Evolutionary conservation across 2,113 vertebrate species (phyloP).

Genomic region (Nothoprocta pentlandii): DNA sequence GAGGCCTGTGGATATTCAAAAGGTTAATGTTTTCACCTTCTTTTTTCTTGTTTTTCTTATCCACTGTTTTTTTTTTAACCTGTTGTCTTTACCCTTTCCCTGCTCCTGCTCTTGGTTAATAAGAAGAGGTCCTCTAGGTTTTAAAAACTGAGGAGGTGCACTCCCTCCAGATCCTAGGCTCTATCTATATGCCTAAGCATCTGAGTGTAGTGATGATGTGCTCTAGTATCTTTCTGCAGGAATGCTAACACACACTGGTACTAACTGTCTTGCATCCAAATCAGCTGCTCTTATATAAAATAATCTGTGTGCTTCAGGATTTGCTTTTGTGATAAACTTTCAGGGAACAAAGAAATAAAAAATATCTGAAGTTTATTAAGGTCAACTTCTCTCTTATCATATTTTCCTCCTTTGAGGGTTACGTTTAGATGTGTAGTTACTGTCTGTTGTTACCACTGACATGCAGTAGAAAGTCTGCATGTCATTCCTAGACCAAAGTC

Average conservation of each 20-base stretch:
- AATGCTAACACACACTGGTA: not conserved
- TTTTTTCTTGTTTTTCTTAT: conserved; percentile 5
- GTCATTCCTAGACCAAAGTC: not conserved
- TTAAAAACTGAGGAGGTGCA: not conserved
- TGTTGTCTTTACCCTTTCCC: not conserved
- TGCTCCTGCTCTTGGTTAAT: not conserved
- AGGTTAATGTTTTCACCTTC: conserved; percentile 75
- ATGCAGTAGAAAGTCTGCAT: not conserved
- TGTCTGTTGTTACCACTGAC: too few species aligned
- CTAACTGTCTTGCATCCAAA: not conserved
- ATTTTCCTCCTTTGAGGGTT: not conserved
- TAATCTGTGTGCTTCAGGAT: not conserved
- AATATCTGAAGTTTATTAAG: not conserved
- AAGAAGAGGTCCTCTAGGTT: not conserved
- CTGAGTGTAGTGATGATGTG: not conserved
- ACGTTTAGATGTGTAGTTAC: not conserved
- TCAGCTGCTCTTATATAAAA: not conserved
- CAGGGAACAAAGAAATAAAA: not conserved
- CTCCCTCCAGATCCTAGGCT: not conserved
- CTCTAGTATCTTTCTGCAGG: not conserved
- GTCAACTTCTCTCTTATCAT: not conserved
- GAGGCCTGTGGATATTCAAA: conserved; percentile 79
- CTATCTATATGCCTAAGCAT: not conserved
- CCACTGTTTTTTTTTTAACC: not conserved
- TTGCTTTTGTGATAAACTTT: not conserved